These are phyloP conservation scores for Anniella stebbinsi DNA, from an alignment of 2,797 vertebrate genomes.

Conservation along the genomic window DNA sequence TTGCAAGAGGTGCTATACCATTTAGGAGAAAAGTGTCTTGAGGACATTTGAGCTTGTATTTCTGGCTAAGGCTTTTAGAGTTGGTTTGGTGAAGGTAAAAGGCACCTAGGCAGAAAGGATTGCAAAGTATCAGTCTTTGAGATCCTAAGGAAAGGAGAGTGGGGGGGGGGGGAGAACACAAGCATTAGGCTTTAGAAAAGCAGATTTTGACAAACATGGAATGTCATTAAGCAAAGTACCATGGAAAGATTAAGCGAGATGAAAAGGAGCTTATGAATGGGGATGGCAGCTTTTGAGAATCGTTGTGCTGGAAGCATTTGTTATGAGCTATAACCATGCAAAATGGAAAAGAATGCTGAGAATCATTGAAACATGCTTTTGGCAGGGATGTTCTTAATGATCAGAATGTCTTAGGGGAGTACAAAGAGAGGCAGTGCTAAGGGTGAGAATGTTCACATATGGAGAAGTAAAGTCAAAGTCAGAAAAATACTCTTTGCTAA, in stretches of 20 bases:
- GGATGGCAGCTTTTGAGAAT: background rate
- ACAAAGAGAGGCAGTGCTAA: background rate
- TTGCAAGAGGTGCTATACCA: background rate
- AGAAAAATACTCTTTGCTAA: background rate
- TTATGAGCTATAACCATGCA: background rate
- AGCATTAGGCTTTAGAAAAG: background rate
- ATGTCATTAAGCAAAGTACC: conserved; percentile 6
- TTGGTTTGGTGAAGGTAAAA: background rate
- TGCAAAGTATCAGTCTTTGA: background rate
- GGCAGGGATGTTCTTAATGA: conserved; percentile 5
- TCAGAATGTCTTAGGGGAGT: background rate
- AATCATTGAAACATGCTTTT: background rate
- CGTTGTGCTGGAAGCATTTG: background rate
- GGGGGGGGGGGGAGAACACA: too few species aligned
- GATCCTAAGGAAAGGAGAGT: background rate
- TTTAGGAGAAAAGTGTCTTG: too few species aligned
- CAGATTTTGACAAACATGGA: conserved; percentile 10
- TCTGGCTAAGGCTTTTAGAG: background rate
- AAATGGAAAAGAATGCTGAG: background rate
- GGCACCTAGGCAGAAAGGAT: background rate
- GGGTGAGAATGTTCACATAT: background rate
- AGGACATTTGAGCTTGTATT: background rate
- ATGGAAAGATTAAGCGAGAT: background rate
- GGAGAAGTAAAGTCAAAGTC: background rate
- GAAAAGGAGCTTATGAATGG: conserved; percentile 12